Conservation (phyloP, 1,140 invertebrate species). For the Brachionus plicatilis region DNA sequence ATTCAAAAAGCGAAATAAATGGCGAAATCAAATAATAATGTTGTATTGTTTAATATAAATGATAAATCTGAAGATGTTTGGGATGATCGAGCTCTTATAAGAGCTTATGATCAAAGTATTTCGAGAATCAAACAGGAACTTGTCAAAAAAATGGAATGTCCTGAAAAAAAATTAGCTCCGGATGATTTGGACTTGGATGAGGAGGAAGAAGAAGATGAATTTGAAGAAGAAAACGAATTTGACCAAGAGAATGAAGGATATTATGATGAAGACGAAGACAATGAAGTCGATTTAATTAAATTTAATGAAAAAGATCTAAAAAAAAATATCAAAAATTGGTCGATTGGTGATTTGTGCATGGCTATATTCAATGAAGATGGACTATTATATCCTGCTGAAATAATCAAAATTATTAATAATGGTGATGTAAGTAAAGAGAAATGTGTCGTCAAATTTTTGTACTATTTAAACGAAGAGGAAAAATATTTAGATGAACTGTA, state of each 20-base stretch:
- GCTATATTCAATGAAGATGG: background rate
- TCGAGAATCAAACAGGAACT: background rate
- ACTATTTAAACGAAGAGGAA: constrained; percentile 31
- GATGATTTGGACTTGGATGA: constrained; percentile 12
- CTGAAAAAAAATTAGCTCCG: background rate
- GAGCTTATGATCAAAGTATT: constrained; percentile 13
- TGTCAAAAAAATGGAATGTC: background rate
- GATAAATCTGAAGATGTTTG: background rate
- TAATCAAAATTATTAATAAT: background rate
- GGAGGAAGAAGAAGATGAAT: background rate
- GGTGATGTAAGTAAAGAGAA: background rate
- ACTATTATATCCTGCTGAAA: constrained; percentile 11
- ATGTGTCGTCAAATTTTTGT: constrained; percentile 6
- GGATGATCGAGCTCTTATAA: constrained; percentile 26
- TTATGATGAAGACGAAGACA: constrained; percentile 20
- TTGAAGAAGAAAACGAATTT: background rate
- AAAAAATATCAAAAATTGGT: constrained; percentile 1
- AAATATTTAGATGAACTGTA: constrained; percentile 21
- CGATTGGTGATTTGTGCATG: constrained; percentile 19
- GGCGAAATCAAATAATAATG: background rate
- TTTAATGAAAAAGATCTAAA: background rate
- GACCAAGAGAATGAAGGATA: constrained; percentile 16
- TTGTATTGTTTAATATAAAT: background rate
- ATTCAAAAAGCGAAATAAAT: background rate
- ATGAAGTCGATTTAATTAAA: background rate